Base-by-base conservation (phyloP, 2,113 vertebrate genomes). In the Fulica atra region DNA sequence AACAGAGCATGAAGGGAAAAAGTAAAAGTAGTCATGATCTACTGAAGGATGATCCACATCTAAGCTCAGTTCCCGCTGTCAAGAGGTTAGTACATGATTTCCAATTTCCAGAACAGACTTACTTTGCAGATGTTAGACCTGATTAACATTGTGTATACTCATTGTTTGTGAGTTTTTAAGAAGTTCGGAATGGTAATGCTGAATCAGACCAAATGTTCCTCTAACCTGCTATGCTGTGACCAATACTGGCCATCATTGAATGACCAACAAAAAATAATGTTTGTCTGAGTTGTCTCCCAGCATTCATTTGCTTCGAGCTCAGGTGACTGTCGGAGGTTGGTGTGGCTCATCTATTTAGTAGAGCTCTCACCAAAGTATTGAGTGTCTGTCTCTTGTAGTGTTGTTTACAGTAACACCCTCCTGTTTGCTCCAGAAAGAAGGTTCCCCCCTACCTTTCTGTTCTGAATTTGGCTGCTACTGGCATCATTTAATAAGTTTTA, bases 21-120 rank as follows among this genome's bases (percentile, higher is more conserved):
- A 99, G 99, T 97, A 99, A 99, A 98, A 99, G 99, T 93, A 99
- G 99, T 95, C 99, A 99, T 63, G 99, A 99, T 96, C 98, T 99
- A 15, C 97, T 99, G 86, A 99, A 99, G 96, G 98, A 99, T 74
- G 99, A 99, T 66, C 99, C 99, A 12, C 98, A 98, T 80, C 97
- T 99, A 64, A 99, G 99, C 94, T 99, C 99, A 26, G 98, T 99
- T 82, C 99, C 99, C 44, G 99, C 98, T 46, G 97, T 99, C 57
- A 97, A 98, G 94, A 99, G 98, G 99, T 99, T 86, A 96, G 78
- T 95, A 70, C 31, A 3, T 35, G 53, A 50, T 35, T 90, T 93
- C 31, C 31, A 38, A 1, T 56, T 91, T 93, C 36, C 23, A 56
- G 7, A 86, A 20, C 3, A 64, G 51, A n/a, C 74, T 31, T 78